Evolutionary conservation across 2,113 vertebrate species (phyloP).

Genomic region (Rhodinocichla rosea): DNA sequence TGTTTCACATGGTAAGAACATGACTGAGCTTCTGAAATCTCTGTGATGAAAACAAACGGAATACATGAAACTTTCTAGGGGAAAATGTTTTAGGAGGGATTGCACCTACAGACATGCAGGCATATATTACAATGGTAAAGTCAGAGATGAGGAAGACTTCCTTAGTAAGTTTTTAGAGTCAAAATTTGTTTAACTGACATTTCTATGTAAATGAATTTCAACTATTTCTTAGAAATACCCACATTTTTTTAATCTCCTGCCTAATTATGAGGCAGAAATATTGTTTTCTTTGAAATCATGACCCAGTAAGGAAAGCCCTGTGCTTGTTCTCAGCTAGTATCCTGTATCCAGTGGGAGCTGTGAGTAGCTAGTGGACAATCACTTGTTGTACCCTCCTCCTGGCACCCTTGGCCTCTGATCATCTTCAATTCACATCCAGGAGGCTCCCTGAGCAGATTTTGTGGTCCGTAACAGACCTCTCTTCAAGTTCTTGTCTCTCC

Average conservation of each 20-base stretch:
- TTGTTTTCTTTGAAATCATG: neutral
- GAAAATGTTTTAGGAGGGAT: neutral
- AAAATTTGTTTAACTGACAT: neutral
- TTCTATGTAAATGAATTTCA: neutral
- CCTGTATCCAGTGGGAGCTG: neutral
- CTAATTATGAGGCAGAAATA: neutral
- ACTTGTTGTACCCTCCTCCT: neutral
- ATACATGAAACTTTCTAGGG: neutral
- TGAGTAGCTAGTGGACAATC: neutral
- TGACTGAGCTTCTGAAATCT: neutral
- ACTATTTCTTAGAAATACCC: neutral
- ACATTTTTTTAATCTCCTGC: neutral
- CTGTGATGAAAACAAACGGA: neutral
- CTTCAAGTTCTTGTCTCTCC: neutral
- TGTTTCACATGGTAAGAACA: neutral
- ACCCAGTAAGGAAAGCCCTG: neutral
- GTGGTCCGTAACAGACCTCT: neutral
- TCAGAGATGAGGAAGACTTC: neutral
- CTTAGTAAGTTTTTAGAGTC: neutral
- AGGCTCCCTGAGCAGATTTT: neutral
- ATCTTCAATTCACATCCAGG: neutral
- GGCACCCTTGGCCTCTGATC: neutral
- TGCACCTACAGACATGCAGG: neutral
- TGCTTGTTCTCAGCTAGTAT: neutral
- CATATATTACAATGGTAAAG: neutral